phyloP scores from a whole-genome alignment of 2,113 vertebrate species.

The zebrafish (Danio rerio) region GRCz12tu NC_133193.1:12232501-12233000 shows the following conservation, averaged over 20 bases:
- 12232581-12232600: slow-evolving; percentile 78
- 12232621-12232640: slow-evolving; percentile 73
- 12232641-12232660: slow-evolving; percentile 63
- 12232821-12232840: background rate
- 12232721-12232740: slow-evolving; percentile 27
- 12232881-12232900: slow-evolving; percentile 2
- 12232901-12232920: background rate
- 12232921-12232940: background rate
- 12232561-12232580: slow-evolving; percentile 77
- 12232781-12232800: background rate
- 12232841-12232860: slow-evolving; percentile 7
- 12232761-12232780: slow-evolving; percentile 31
- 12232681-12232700: slow-evolving; percentile 26
- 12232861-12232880: slow-evolving; percentile 4
- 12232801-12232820: background rate
- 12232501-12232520: slow-evolving; percentile 83
- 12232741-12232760: slow-evolving; percentile 64
- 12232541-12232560: slow-evolving; percentile 76
- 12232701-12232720: slow-evolving; percentile 52
- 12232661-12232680: slow-evolving; percentile 63
- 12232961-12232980: too few species aligned
- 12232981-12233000: too few species aligned
- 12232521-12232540: slow-evolving; percentile 74
- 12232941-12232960: too few species aligned
- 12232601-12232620: slow-evolving; percentile 68